These are phyloP conservation scores for Dendrolimus houi DNA, from an alignment of 2,888 invertebrate genomes.

Conservation along the genomic window DNA sequence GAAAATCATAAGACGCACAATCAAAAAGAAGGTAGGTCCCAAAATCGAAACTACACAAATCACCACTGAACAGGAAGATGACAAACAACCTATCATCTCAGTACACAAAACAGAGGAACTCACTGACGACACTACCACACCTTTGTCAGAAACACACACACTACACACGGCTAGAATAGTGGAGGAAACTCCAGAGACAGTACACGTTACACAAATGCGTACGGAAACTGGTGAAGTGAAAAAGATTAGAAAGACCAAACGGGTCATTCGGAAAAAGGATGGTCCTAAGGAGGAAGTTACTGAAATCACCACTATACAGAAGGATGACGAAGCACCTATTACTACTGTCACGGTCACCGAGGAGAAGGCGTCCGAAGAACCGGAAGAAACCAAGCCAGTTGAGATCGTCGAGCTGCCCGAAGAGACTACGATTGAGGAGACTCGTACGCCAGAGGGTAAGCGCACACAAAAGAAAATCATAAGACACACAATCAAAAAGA, in stretches of 20 bases:
- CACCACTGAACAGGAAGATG: constrained; percentile 6
- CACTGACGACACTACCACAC: constrained; percentile 14
- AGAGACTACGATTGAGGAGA: constrained; percentile 28
- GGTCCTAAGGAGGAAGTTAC: constrained; percentile 17
- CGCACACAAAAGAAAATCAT: constrained; percentile 32
- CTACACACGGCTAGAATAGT: constrained; percentile 20
- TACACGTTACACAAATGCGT: constrained; percentile 31
- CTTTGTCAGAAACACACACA: constrained; percentile 13
- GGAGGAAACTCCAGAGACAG: constrained; percentile 11
- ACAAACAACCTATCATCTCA: constrained; percentile 19
- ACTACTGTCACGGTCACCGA: constrained; percentile 15
- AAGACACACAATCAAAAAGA: constrained; percentile 49
- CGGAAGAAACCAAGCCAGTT: constrained; percentile 19
- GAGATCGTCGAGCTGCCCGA: constrained; percentile 35
- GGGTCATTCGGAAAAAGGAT: constrained; percentile 27
- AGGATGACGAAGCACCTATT: constrained; percentile 20
- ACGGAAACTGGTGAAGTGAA: constrained; percentile 34
- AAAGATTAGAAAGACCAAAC: constrained; percentile 27
- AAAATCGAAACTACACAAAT: constrained; percentile 16
- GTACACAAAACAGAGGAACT: constrained; percentile 19
- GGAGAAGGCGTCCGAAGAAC: constrained; percentile 12
- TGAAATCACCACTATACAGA: constrained; percentile 18
- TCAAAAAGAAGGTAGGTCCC: constrained; percentile 24
- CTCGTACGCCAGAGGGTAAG: constrained; percentile 28
- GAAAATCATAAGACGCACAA: constrained; percentile 26